Evolutionary conservation across 2,113 vertebrate species (phyloP).

Genomic region (Spea multiplicata): DNA sequence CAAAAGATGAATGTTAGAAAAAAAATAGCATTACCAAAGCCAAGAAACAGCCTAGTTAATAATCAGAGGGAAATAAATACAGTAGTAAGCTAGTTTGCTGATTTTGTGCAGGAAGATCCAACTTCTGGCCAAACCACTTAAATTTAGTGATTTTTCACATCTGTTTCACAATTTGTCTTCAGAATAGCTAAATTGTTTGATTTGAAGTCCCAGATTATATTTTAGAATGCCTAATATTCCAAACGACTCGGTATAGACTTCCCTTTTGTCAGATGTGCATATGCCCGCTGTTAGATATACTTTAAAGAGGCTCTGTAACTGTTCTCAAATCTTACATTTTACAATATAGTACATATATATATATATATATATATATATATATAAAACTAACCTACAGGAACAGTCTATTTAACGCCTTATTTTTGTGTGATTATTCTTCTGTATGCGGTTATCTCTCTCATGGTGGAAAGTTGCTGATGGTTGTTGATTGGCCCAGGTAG

Average conservation of each 20-base stretch:
- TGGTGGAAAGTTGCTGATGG: no score
- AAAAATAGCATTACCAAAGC: neutral
- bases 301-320: neutral
- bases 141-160: conserved; percentile 39
- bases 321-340: no score
- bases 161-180: conserved; percentile 41
- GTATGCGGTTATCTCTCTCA: no score
- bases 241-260: conserved; percentile 3
- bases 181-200: conserved; percentile 27
- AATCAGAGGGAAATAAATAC: conserved; percentile 38
- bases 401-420: no score
- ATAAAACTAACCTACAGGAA: no score
- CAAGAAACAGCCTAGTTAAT: conserved; percentile 40
- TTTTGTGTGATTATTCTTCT: no score
- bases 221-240: conserved; percentile 31
- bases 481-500: no score
- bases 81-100: conserved; percentile 25
- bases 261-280: conserved; percentile 22
- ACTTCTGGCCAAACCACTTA: conserved; percentile 41
- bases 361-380: no score
- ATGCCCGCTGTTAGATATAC: conserved; percentile 24
- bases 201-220: conserved; percentile 32
- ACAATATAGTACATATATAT: no score
- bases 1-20: conserved; percentile 6
- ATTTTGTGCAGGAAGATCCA: conserved; percentile 20